These are phyloP conservation scores for Anneissia japonica DNA, from an alignment of 35 echinoderm and acorn worm species.

Conservation along the genomic window DNA sequence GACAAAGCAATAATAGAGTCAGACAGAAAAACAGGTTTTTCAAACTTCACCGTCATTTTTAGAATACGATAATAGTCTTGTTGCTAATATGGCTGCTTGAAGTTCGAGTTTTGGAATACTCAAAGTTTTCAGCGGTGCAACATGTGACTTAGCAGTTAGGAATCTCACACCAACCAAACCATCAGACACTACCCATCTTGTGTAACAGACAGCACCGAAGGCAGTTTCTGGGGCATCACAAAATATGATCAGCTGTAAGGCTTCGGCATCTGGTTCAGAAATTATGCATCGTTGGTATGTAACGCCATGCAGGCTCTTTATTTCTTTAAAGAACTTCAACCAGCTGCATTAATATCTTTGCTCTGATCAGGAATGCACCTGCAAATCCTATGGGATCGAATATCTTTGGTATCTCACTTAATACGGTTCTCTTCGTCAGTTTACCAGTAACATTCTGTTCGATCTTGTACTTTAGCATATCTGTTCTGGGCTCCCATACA, in stretches of 20 bases:
- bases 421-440: constrained; percentile 48
- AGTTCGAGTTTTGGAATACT: constrained; percentile 32
- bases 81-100: constrained; percentile 13
- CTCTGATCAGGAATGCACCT: constrained; percentile 46
- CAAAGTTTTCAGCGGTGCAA: constrained; percentile 35
- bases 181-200: constrained; percentile 28
- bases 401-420: constrained; percentile 42
- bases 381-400: constrained; percentile 82
- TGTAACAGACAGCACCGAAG: constrained; percentile 32
- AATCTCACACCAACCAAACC: constrained; percentile 29
- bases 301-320: constrained; percentile 35
- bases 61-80: not conserved
- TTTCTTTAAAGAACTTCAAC: constrained; percentile 43
- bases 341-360: constrained; percentile 65
- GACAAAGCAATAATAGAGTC: constrained; percentile 43
- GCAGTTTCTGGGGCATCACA: constrained; percentile 47
- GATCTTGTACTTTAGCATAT: constrained; percentile 32
- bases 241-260: not conserved
- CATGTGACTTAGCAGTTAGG: constrained; percentile 40
- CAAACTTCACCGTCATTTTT: constrained; percentile 11
- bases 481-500: constrained; percentile 26
- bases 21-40: constrained; percentile 23
- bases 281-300: constrained; percentile 31
- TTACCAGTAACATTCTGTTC: not conserved
- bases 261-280: not conserved